Base-by-base conservation (phyloP, 2,888 invertebrate genomes). In the Drosophila pseudotalamancana region DNA sequence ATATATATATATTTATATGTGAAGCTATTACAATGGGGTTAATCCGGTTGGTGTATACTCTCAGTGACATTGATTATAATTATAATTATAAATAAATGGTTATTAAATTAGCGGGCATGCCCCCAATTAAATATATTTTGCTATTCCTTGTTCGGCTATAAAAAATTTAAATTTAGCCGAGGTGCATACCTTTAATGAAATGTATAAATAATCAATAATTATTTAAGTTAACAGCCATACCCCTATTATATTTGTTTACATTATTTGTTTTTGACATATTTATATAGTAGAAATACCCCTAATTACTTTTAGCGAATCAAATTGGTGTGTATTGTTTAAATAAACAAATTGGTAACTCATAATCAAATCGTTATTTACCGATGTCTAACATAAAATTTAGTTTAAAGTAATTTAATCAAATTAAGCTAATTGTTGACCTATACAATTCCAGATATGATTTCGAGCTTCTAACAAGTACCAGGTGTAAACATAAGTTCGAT, bases 111-210 rank as follows among this genome's bases (percentile, higher is more conserved):
- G 21, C 39, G 21, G 16, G 11, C 16, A 25, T 27, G 12, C 25
- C 25, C 42, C 25, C n/a, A 42, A 42, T 42, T 27, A 42, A 42
- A 25, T 27, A 27, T 42, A 40, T 23, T 11, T 16, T 12, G 8
- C 23, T 40, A 19, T 37, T 37, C 19, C 19, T 14, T 11, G 12
- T 11, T 23, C 23, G 23, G 5, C 21, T 23, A 40, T 23, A 40
- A 40, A 23, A 14, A 6, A 16, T 4, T 37, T 37, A 6, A 23
- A 14, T 23, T 19, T 3, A 4, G 2, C 25, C 21, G 16, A 6
- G 1, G n/a, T 19, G 46, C 21, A 23, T 46, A 34, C 21, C 11
- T 11, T 16, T 46, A 32, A 32, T 23, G 2, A 21, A 31, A 21
- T 21, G 1, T 21, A 11, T 31, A 9, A 14, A 31, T 31, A 31